Conservation (phyloP, 2,797 vertebrate species). For the Tapirus indicus region DNA sequence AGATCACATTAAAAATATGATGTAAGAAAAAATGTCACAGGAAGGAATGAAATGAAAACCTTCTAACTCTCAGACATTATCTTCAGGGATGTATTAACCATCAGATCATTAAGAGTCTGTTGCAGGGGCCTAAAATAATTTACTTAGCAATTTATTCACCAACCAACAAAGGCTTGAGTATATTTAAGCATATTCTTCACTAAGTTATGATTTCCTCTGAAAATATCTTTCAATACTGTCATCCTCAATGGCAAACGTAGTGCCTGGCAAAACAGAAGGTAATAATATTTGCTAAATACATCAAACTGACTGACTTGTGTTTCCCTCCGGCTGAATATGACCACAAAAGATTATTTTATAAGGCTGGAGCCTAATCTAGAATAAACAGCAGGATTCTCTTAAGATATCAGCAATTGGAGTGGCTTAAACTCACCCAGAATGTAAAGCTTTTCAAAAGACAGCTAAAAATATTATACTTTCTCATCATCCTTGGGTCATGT, state of each 20-base stretch:
- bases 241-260: background rate
- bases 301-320: background rate
- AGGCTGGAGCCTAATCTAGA: conserved; percentile 32
- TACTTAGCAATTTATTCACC: background rate
- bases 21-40: background rate
- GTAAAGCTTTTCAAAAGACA: conserved; percentile 65
- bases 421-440: conserved; percentile 56
- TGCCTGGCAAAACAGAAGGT: background rate
- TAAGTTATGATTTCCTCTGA: background rate
- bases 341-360: conserved; percentile 47
- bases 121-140: background rate
- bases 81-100: background rate
- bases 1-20: conserved; percentile 15
- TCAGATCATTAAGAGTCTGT: background rate
- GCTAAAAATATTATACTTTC: conserved; percentile 71
- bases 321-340: conserved; percentile 5
- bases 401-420: conserved; percentile 17
- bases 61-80: background rate
- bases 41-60: conserved; percentile 5
- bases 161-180: background rate
- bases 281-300: conserved; percentile 56
- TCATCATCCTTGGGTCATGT: conserved; percentile 37
- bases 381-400: conserved; percentile 44
- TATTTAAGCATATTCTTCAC: conserved; percentile 26
- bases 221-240: background rate